phyloP scores from a whole-genome alignment of 2,797 vertebrate genomes.

The Oceanodroma leucorhoa region DNA sequence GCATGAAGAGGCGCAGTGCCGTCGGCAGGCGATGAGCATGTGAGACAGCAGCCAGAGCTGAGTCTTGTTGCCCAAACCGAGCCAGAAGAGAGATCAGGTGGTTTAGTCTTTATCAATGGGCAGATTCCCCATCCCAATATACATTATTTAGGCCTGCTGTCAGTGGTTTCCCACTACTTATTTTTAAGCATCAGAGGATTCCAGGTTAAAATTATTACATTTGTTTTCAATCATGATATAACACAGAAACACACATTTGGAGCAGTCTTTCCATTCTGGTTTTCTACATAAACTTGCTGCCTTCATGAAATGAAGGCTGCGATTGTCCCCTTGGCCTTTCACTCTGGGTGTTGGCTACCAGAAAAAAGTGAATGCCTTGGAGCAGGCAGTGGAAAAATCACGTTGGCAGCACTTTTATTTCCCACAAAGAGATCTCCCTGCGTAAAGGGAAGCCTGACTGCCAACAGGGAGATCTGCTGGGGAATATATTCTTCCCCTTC shows the following conservation, averaged over 20 bases:
- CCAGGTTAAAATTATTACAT: neutral
- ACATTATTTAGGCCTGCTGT: neutral
- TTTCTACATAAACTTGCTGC: neutral
- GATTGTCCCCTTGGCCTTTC: neutral
- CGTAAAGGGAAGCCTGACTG: neutral
- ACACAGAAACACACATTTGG: neutral
- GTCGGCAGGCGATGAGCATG: fast-evolving
- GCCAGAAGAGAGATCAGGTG: neutral
- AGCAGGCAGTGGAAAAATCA: neutral
- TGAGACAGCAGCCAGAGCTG: neutral
- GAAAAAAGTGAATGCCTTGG: neutral
- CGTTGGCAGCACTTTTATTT: neutral
- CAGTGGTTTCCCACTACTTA: neutral
- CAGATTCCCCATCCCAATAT: neutral
- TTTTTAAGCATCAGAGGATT: neutral
- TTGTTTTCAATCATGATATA: neutral
- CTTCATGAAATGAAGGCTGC: neutral
- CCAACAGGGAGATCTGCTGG: neutral
- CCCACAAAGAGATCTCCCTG: neutral
- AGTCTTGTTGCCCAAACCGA: neutral
- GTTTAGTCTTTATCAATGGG: neutral
- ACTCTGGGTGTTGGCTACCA: neutral
- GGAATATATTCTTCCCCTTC: neutral
- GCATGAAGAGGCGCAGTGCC: neutral
- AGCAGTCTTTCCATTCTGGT: neutral